A percentile compares a stretch with the other conserved stretches of the same genome.
These are phyloP conservation scores for Remorina albescens DNA, from an alignment of 2,797 vertebrate species.

Conservation along the genomic window DNA sequence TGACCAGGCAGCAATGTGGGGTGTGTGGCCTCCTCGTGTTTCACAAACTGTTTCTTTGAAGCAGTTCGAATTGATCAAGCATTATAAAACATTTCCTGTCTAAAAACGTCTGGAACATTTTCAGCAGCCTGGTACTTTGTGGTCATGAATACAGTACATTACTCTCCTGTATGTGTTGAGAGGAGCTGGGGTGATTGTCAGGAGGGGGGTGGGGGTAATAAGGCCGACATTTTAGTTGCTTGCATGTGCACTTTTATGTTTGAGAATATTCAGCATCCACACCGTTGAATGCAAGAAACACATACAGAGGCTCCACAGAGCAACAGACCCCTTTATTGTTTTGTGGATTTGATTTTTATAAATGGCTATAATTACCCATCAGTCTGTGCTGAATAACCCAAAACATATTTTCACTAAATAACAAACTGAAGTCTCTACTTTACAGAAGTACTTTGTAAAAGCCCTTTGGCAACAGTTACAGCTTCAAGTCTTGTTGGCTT, in stretches of 20 bases:
- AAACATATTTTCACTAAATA: neutral
- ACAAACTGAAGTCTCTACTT: neutral
- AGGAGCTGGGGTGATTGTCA: slow-evolving; percentile 4
- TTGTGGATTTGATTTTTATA: neutral
- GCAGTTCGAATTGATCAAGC: slow-evolving; percentile 10
- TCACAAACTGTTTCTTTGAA: neutral
- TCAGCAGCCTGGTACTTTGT: slow-evolving; percentile 42
- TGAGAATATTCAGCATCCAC: slow-evolving; percentile 45
- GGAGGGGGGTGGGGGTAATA: slow-evolving; percentile 2
- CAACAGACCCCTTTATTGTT: neutral
- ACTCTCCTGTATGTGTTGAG: slow-evolving; percentile 2
- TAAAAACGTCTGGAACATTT: slow-evolving; percentile 25
- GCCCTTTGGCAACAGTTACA: too few species aligned
- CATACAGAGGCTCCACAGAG: neutral
- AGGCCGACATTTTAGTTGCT: slow-evolving; percentile 27
- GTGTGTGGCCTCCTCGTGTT: neutral
- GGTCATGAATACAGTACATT: slow-evolving; percentile 43
- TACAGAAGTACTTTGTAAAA: neutral
- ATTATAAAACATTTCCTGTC: slow-evolving; percentile 13
- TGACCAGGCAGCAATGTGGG: slow-evolving; percentile 23
- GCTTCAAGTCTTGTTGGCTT: too few species aligned
- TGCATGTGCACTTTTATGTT: slow-evolving; percentile 47
- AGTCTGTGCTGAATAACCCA: neutral
- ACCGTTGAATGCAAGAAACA: slow-evolving; percentile 33
- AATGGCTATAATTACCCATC: neutral